These are phyloP conservation scores for Ormyrus thymus DNA, from an alignment of 2,888 invertebrate genomes.

Conservation along the genomic window DNA sequence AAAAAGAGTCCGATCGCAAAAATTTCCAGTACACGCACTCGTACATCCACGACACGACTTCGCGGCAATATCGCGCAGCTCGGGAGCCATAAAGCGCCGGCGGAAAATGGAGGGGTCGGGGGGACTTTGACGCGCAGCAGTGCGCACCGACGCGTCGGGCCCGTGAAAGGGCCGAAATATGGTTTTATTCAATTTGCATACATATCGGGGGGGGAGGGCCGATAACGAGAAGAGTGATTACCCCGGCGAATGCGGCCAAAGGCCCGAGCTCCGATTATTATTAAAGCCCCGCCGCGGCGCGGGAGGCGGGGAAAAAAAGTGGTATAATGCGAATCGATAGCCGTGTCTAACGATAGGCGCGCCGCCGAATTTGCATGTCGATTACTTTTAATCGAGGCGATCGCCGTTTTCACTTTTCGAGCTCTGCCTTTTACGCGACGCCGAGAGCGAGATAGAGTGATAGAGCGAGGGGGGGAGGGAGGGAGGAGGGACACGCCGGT, in stretches of 20 bases:
- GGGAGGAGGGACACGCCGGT: not conserved
- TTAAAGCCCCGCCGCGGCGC: not conserved
- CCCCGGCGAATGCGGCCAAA: slow-evolving; percentile 14
- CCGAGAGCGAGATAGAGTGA: not conserved
- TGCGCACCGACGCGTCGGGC: slow-evolving; percentile 37
- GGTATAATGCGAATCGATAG: not conserved
- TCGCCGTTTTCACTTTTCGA: slow-evolving; percentile 5
- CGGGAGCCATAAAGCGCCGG: too few species aligned
- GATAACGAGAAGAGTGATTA: slow-evolving; percentile 24
- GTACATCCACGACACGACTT: not conserved
- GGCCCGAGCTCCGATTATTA: slow-evolving; percentile 30
- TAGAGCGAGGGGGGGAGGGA: not conserved
- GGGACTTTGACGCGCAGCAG: slow-evolving; percentile 46
- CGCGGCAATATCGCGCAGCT: too few species aligned
- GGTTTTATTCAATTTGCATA: slow-evolving; percentile 54
- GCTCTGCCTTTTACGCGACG: not conserved
- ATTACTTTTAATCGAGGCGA: slow-evolving; percentile 46
- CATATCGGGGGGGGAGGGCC: not conserved
- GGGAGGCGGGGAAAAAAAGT: not conserved
- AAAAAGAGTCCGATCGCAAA: not conserved
- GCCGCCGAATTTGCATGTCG: slow-evolving; percentile 36
- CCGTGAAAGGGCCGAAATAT: slow-evolving; percentile 26
- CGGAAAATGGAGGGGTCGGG: slow-evolving; percentile 8
- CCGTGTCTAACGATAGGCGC: not conserved
- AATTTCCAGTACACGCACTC: not conserved